Evolutionary conservation across 2,888 invertebrate species (phyloP).

Genomic region (Ecliptopera silaceata): DNA sequence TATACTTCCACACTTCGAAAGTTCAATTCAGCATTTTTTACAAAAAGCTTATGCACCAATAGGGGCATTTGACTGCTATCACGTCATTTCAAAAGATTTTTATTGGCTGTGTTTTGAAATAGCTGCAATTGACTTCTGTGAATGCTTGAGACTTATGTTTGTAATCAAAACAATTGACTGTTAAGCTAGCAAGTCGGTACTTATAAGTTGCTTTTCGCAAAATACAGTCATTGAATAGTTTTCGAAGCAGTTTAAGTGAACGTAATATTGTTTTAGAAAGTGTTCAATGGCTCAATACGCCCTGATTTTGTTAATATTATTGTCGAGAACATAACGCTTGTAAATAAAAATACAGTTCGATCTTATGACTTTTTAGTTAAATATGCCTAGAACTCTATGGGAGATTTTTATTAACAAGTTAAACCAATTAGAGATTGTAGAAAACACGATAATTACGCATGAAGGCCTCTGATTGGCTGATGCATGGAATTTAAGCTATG

Average conservation of each 20-base stretch:
- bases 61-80: too few species aligned
- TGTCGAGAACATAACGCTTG: background rate
- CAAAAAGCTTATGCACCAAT: too few species aligned
- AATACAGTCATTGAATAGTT: constrained; percentile 54
- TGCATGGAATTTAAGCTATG: too few species aligned
- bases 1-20: background rate
- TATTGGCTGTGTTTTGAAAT: too few species aligned
- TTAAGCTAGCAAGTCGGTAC: constrained; percentile 6
- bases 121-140: background rate
- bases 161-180: constrained; percentile 10
- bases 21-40: background rate
- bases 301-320: background rate
- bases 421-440: too few species aligned
- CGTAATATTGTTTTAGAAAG: constrained; percentile 73
- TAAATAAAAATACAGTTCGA: too few species aligned
- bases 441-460: too few species aligned
- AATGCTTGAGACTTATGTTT: background rate
- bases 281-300: constrained; percentile 56
- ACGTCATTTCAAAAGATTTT: too few species aligned
- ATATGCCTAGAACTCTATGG: too few species aligned
- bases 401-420: too few species aligned
- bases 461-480: too few species aligned
- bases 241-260: constrained; percentile 66
- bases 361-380: too few species aligned
- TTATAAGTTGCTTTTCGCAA: constrained; percentile 35